Evolutionary conservation across 2,113 vertebrate species (phyloP), one percentile per base, ranked within the genome.

Genomic region (Petrocephalus zakoni): DNA sequence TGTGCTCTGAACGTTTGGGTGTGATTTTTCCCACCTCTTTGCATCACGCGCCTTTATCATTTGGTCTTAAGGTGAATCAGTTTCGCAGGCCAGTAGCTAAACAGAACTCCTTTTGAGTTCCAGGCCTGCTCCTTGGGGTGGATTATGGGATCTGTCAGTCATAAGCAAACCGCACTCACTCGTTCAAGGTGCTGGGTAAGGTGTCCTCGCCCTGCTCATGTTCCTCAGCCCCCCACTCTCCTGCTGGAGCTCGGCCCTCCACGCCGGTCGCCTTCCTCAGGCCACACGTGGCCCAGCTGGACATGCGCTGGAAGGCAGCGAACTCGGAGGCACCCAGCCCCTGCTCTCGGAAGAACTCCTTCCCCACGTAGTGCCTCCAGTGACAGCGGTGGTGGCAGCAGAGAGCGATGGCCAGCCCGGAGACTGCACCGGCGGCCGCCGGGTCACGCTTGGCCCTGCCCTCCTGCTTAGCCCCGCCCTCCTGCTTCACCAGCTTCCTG

Each of bases 371-470:
- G 91, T 98, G 97, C 64, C 94, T 96, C 98, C 98, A 99, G 85
- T 98, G 96, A 89, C 98, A 99, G 89, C 97, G 96, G 91, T 99
- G 98, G 93, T 99, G 98, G 92, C 98, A 99, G 93, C 98, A 99
- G 88, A 99, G 93, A 0, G 98, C 98, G 90, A 99, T 95, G 37
- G 94, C 95, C 91, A 99, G 93, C 88, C 97, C 97, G 87, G 94
- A 93, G 78, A 97, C 90, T 19, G 89, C 47, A 86, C 89, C 87
- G n/a, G 49, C 88, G 82, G 47, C 53, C 85, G 88, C 87, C 22
- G 90, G 86, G 34, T 88, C 8, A 17, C 21, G 42, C 37, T 68
- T 42, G 5, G 25, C 64, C 19, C 87, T 55, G 25, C 42, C 52
- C 87, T 94, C 90, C 72, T 88, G 92, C 92, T 92, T 97, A 9